Conservation (phyloP, 2,113 vertebrate species). For the Rhinolophus sinicus region DNA sequence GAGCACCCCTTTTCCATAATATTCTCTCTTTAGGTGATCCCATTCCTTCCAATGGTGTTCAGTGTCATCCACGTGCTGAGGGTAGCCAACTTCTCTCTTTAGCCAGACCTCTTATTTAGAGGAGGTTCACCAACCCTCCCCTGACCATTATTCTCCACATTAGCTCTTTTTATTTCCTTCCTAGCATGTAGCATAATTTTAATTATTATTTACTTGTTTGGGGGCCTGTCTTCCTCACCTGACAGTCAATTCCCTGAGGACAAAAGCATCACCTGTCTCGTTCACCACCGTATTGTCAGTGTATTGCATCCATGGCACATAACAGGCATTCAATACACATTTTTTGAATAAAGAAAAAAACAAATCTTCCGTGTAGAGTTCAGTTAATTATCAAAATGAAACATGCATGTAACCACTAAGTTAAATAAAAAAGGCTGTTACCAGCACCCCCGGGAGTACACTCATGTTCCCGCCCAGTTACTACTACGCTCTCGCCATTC, state of each 20-base stretch:
- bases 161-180: not conserved
- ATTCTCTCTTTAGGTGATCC: not conserved
- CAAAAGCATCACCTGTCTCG: not conserved
- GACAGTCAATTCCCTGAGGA: not conserved
- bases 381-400: not conserved
- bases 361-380: not conserved
- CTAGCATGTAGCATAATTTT: not conserved
- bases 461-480: not conserved
- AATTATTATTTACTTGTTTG: conserved; percentile 22
- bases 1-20: not conserved
- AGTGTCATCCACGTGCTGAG: not conserved
- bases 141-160: not conserved
- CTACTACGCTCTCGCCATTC: not conserved
- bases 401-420: not conserved
- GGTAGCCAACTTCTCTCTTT: not conserved
- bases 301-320: not conserved
- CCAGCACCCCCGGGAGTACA: not conserved
- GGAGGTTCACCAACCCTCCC: not conserved
- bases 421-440: not conserved
- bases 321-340: not conserved
- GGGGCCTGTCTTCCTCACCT: not conserved
- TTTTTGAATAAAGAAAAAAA: not conserved
- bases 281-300: not conserved
- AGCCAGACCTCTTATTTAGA: not conserved
- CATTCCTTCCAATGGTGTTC: not conserved